Conservation (phyloP, 2,113 vertebrate genomes). For the Elephantulus edwardii region DNA sequence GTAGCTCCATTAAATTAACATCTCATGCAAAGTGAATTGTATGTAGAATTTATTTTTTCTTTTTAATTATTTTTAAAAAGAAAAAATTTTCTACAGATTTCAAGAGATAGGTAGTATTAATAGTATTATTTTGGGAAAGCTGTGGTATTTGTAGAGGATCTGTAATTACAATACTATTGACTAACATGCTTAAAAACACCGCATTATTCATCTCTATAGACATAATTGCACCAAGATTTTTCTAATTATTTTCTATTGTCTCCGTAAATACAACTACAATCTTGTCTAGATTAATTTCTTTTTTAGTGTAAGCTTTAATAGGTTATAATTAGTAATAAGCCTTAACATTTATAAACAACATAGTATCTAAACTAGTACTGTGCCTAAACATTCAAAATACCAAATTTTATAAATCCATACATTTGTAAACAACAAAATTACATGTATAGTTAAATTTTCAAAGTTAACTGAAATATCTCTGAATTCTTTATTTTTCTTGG, state of each 20-base stretch:
- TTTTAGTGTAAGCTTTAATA: neutral
- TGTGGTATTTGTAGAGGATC: neutral
- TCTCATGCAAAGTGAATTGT: neutral
- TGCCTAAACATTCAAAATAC: neutral
- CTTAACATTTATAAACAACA: neutral
- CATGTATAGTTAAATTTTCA: neutral
- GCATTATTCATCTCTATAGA: neutral
- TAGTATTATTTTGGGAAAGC: neutral
- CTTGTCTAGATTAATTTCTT: neutral
- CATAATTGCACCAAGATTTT: constrained; percentile 36
- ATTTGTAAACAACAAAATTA: neutral
- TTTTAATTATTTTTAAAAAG: neutral
- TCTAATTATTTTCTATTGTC: constrained; percentile 31
- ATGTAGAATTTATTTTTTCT: neutral
- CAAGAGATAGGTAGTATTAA: neutral
- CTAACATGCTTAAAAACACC: neutral
- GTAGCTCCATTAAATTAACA: neutral
- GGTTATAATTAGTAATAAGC: neutral
- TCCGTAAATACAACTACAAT: constrained; percentile 29
- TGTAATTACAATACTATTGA: constrained; percentile 50
- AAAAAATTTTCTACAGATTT: neutral
- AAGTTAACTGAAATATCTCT: neutral
- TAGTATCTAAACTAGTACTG: neutral
- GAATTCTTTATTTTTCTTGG: too few relatives aligned
- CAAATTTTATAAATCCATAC: neutral